Base-by-base conservation (phyloP, 1,140 invertebrate species). In the Scaptomyza pallida region DNA sequence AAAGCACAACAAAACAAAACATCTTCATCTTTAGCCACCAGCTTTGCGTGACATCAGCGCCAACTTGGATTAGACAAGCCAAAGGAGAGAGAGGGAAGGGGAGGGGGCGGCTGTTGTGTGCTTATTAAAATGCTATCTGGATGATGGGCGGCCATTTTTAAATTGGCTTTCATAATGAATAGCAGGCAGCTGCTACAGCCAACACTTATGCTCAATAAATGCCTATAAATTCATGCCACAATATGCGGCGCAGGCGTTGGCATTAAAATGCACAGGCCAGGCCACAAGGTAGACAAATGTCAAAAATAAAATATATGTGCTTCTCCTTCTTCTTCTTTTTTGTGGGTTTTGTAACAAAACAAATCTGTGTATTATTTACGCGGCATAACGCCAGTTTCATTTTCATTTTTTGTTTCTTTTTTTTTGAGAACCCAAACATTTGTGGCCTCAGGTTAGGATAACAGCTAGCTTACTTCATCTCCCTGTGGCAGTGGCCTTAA, bases 191-290 rank as follows among this genome's bases (percentile, higher is more conserved):
- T 86, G 77, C 43, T 83, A 64, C 54, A 13, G 69, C 63, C 76
- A 71, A 73, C 81, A 86, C 81, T 85, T 85, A 77, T 85, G 81
- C 81, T 74, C 80, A 80, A 85, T 85, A 85, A 85, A 80, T 85
- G 74, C 55, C 61, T 45, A 77, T 86, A 83, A 83, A 83, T 74
- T 72, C 67, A 72, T 16, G 44, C 26, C 51, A 50, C 35, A 23
- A 35, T 35, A 35, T 33, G 43, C 43, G 55, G 56, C 68, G 69
- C 54, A 35, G 50, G 37, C 56, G 43, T 52, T n/a, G 77, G 33
- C 77, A 86, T 86, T 85, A 86, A 80, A 81, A 77, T 81, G 73
- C 73, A 71, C 63, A 45, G 56, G 57, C 51, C 43, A 54, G 23
- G 35, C 71, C 48, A 37, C 47, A 64, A 72, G 69, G 68, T 82